Conservation (phyloP, 2,113 vertebrate genomes). For the Ivindomyrus marchei region DNA sequence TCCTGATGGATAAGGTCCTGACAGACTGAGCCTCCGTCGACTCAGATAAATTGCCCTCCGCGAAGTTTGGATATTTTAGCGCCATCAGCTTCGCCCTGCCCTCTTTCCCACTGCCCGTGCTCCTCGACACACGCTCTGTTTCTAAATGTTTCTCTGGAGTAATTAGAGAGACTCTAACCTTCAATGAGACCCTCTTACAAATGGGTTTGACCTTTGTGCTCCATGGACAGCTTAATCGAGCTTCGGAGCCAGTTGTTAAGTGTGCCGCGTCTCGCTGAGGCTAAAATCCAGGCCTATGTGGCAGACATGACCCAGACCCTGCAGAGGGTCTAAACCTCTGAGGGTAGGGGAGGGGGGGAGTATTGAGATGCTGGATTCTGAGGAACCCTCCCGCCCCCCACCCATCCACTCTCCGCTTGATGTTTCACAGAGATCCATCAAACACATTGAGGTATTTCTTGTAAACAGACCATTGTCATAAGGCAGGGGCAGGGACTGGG, state of each 20-base stretch:
- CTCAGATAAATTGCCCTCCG: conserved; percentile 49
- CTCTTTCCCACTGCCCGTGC: background rate
- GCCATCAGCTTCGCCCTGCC: background rate
- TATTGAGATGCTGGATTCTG: background rate
- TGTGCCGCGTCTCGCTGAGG: background rate
- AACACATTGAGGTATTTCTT: conserved; percentile 57
- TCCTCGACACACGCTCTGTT: background rate
- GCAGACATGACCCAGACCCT: conserved; percentile 60
- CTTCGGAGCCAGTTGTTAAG: conserved; percentile 12
- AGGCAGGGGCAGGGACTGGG: conserved; percentile 43
- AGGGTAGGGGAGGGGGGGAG: background rate
- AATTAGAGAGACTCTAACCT: conserved; percentile 12
- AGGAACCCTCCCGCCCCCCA: background rate
- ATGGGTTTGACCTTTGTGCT: conserved; percentile 45
- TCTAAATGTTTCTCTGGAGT: conserved; percentile 3
- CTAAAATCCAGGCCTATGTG: background rate
- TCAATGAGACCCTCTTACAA: conserved; percentile 7
- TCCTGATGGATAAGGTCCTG: conserved; percentile 54
- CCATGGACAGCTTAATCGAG: conserved; percentile 33
- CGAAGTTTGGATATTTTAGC: conserved; percentile 45
- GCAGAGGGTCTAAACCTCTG: conserved; percentile 40
- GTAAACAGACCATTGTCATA: conserved; percentile 65
- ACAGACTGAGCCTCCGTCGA: conserved; percentile 39
- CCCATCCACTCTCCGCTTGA: conserved; percentile 18
- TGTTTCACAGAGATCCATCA: conserved; percentile 61